A percentile compares a stretch with the other conserved stretches of the same genome.
Conservation (phyloP, 1,140 invertebrate species). For the Zaprionus ghesquierei region DNA sequence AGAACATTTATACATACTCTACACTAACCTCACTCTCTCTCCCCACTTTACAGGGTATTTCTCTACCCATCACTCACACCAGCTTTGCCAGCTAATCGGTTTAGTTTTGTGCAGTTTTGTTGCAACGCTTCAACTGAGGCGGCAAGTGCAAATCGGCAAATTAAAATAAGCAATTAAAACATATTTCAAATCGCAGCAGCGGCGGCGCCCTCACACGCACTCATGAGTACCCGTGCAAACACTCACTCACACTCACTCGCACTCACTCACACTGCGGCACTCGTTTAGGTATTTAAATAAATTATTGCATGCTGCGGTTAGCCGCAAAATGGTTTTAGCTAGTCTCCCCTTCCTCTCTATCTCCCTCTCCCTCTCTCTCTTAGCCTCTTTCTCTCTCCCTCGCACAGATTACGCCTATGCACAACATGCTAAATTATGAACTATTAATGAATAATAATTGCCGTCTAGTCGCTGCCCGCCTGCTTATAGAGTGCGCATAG, state of each 20-base stretch:
- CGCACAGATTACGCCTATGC: slow-evolving; percentile 26
- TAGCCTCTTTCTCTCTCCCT: neutral
- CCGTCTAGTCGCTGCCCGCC: neutral
- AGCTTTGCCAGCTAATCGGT: slow-evolving; percentile 62
- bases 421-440: slow-evolving; percentile 33
- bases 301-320: slow-evolving; percentile 72
- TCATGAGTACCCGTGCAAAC: neutral
- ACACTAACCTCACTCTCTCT: neutral
- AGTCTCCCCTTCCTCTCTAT: neutral
- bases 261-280: slow-evolving; percentile 18
- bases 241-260: neutral
- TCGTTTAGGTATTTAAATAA: slow-evolving; percentile 60
- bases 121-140: slow-evolving; percentile 37
- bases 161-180: slow-evolving; percentile 80
- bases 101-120: slow-evolving; percentile 53
- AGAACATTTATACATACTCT: too few species aligned
- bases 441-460: slow-evolving; percentile 41
- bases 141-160: slow-evolving; percentile 68
- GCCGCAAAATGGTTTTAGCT: slow-evolving; percentile 73
- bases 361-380: neutral
- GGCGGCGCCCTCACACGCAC: neutral
- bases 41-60: neutral
- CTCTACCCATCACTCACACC: neutral
- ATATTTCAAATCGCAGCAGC: slow-evolving; percentile 53
- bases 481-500: slow-evolving; percentile 13